Percentiles rank a stretch among this genome's conserved stretches.
These are phyloP conservation scores for Umimayanthus chanpuru DNA, from an alignment of 92 coral and sea anemone genomes.

Conservation along the genomic window DNA sequence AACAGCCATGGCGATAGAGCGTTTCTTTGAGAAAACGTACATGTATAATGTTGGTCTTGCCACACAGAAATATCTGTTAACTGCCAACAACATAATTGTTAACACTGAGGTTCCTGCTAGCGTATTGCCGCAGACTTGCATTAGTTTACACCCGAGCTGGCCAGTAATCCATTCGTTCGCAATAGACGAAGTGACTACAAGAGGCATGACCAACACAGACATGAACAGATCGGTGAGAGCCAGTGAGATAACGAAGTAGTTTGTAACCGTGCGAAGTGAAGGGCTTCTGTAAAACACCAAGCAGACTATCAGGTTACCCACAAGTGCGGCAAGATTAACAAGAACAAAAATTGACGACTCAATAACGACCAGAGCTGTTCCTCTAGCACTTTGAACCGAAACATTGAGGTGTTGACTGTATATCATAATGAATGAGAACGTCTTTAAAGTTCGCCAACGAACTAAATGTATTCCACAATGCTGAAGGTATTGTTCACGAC, in stretches of 20 bases:
- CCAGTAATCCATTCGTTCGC: background rate
- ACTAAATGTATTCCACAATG: too few relatives aligned
- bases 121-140: background rate
- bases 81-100: background rate
- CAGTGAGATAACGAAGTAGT: too few relatives aligned
- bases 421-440: background rate
- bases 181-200: background rate
- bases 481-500: too few relatives aligned
- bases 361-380: background rate
- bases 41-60: background rate
- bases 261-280: too few relatives aligned
- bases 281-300: background rate
- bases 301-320: background rate
- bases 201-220: background rate
- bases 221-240: background rate
- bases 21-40: background rate
- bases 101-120: background rate
- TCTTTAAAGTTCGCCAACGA: too few relatives aligned
- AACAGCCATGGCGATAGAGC: background rate
- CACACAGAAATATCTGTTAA: conserved; percentile 3
- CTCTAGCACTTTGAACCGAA: background rate
- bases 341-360: background rate
- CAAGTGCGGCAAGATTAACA: background rate
- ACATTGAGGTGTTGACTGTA: background rate
- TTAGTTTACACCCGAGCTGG: background rate